These are phyloP conservation scores for Limnephilus rhombicus DNA, from an alignment of 2,888 invertebrate species.

Conservation along the genomic window DNA sequence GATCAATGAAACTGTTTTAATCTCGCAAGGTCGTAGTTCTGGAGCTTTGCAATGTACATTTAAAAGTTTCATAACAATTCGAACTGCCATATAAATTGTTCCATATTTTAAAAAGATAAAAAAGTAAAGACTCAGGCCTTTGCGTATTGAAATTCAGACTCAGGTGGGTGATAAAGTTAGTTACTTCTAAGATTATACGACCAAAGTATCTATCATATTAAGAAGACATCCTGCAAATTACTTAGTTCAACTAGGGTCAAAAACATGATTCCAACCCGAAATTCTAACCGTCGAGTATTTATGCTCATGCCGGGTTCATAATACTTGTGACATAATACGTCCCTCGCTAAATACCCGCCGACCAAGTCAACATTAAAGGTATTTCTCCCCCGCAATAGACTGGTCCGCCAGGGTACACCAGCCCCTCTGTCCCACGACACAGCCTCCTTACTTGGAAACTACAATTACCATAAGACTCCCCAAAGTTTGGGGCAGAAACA, in stretches of 20 bases:
- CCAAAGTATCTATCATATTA: neutral
- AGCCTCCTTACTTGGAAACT: conserved; percentile 62
- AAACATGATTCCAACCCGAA: neutral
- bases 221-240: neutral
- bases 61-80: neutral
- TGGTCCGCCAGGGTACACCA: conserved; percentile 39
- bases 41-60: neutral
- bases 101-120: too few relatives aligned
- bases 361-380: conserved; percentile 61
- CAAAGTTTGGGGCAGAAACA: conserved; percentile 58
- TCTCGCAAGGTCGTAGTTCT: neutral
- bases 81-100: neutral
- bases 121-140: too few relatives aligned
- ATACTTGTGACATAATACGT: conserved; percentile 37
- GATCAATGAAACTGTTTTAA: neutral
- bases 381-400: conserved; percentile 54
- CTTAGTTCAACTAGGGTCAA: neutral
- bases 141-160: too few relatives aligned
- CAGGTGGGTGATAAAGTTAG: neutral
- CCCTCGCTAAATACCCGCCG: conserved; percentile 53
- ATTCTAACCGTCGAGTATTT: conserved; percentile 7
- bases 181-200: neutral
- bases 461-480: conserved; percentile 65
- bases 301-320: conserved; percentile 15
- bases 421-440: conserved; percentile 56